phyloP scores from a whole-genome alignment of 2,113 vertebrate genomes.

The Forbesichthys agassizii region DNA sequence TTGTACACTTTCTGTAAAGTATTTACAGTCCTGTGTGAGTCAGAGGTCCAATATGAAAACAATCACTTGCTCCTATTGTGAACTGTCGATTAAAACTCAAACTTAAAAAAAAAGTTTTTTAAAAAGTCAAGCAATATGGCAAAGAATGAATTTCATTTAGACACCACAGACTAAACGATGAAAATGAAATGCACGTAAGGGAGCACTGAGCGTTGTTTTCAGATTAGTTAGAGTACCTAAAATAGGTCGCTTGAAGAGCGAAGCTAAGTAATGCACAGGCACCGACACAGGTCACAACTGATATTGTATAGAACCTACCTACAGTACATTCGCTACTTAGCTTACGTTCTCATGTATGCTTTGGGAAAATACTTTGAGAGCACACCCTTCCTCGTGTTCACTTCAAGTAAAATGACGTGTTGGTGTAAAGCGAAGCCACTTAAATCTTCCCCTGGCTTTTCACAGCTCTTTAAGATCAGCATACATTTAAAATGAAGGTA shows the following conservation, averaged over 20 bases:
- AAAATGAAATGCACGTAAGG: slow-evolving; percentile 25
- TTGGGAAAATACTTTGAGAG: slow-evolving; percentile 53
- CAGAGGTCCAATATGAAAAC: slow-evolving; percentile 80
- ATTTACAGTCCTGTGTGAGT: slow-evolving; percentile 76
- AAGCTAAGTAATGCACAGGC: slow-evolving; percentile 74
- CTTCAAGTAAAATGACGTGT: slow-evolving; percentile 6
- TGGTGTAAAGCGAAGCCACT: slow-evolving; percentile 16
- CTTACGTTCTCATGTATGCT: slow-evolving; percentile 66
- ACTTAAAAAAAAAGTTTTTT: slow-evolving; percentile 3
- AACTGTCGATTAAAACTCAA: slow-evolving; percentile 42
- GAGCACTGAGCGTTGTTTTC: slow-evolving; percentile 51
- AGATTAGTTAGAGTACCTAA: slow-evolving; percentile 66
- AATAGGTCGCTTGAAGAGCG: slow-evolving; percentile 64
- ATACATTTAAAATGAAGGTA: slow-evolving; percentile 12
- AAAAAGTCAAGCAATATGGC: slow-evolving; percentile 26
- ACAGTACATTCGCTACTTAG: slow-evolving; percentile 74
- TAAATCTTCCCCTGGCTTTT: slow-evolving; percentile 5
- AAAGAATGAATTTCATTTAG: slow-evolving; percentile 32
- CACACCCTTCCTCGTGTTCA: slow-evolving; percentile 32
- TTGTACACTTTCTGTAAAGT: slow-evolving; percentile 89
- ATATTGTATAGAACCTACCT: slow-evolving; percentile 60
- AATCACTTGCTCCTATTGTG: slow-evolving; percentile 53
- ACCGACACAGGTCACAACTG: slow-evolving; percentile 69
- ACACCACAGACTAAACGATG: slow-evolving; percentile 29
- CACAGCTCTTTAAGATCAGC: slow-evolving; percentile 10